Percentiles rank a stretch among this genome's conserved stretches.
Conservation (phyloP, 2,888 invertebrate species). For the Rhodophaea formosa region DNA sequence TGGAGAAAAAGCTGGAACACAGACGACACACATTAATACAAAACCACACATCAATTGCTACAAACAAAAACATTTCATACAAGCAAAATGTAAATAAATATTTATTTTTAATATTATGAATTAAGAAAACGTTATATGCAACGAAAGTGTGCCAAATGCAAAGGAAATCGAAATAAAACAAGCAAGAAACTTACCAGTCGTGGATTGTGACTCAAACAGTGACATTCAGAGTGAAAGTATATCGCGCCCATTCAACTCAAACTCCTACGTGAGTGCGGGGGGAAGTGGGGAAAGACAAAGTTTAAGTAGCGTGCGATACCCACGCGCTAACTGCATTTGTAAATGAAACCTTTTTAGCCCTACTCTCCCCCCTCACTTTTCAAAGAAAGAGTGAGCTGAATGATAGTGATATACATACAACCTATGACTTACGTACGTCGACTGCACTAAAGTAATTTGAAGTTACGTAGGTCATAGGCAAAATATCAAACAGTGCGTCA, state of each 20-base stretch:
- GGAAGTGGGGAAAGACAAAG: too few relatives aligned
- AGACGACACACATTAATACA: conserved; percentile 21
- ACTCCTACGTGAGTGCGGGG: too few relatives aligned
- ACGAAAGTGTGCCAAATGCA: conserved; percentile 10
- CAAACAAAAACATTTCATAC: not conserved
- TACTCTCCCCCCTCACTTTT: too few relatives aligned
- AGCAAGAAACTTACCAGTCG: conserved; percentile 52
- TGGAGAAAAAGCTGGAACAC: conserved; percentile 71
- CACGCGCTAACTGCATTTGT: too few relatives aligned
- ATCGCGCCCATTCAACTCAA: not conserved
- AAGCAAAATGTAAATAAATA: not conserved
- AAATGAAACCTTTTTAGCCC: too few relatives aligned
- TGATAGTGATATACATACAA: too few relatives aligned
- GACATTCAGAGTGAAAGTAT: conserved; percentile 17
- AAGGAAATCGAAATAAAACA: conserved; percentile 9
- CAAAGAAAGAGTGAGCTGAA: too few relatives aligned
- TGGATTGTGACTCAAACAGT: conserved; percentile 30
- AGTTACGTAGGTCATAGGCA: conserved; percentile 13
- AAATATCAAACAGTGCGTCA: not conserved
- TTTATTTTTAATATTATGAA: not conserved
- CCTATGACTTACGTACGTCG: conserved; percentile 14
- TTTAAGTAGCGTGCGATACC: too few relatives aligned
- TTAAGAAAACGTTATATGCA: not conserved
- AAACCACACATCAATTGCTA: not conserved
- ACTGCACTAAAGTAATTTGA: not conserved